Evolutionary conservation across 2,797 vertebrate species (phyloP).

Genomic region (Microctenopoma steveboyesi): DNA sequence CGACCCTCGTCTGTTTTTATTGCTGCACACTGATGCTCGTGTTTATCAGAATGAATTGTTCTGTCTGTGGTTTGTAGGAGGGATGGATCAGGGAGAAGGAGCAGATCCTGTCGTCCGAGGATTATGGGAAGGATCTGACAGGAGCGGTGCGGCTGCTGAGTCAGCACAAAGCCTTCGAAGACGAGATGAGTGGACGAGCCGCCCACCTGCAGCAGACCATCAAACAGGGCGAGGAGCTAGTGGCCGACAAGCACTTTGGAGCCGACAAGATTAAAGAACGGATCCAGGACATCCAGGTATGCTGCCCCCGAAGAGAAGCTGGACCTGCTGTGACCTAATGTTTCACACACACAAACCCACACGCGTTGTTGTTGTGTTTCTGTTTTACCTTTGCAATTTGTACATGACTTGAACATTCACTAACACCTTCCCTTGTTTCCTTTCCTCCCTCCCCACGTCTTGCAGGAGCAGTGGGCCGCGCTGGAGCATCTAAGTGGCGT

Average conservation of each 20-base stretch:
- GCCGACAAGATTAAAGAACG: slow-evolving; percentile 94
- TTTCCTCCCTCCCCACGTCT: not conserved
- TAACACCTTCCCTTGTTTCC: not conserved
- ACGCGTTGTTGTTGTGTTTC: too few relatives aligned
- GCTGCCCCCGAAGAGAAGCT: not conserved
- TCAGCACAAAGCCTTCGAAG: slow-evolving; percentile 96
- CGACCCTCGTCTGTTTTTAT: too few relatives aligned
- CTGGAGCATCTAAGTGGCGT: slow-evolving; percentile 92
- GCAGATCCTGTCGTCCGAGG: slow-evolving; percentile 95
- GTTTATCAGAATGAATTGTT: too few relatives aligned
- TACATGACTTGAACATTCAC: not conserved
- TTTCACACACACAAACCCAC: too few relatives aligned
- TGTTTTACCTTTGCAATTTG: not conserved
- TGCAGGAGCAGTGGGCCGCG: slow-evolving; percentile 91
- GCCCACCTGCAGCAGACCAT: slow-evolving; percentile 93
- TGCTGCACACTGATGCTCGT: too few relatives aligned
- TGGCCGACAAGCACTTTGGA: slow-evolving; percentile 92
- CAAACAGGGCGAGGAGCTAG: slow-evolving; percentile 93
- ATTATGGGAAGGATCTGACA: slow-evolving; percentile 95
- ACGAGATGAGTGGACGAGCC: slow-evolving; percentile 94
- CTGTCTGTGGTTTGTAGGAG: slow-evolving; percentile 72
- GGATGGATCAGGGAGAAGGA: slow-evolving; percentile 98
- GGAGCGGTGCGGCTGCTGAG: slow-evolving; percentile 92
- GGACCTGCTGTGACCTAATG: too few relatives aligned
- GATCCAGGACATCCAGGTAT: slow-evolving; percentile 87